Evolutionary conservation across 1,140 invertebrate genomes (phyloP).

Genomic region (Cheumatopsyche charites): DNA sequence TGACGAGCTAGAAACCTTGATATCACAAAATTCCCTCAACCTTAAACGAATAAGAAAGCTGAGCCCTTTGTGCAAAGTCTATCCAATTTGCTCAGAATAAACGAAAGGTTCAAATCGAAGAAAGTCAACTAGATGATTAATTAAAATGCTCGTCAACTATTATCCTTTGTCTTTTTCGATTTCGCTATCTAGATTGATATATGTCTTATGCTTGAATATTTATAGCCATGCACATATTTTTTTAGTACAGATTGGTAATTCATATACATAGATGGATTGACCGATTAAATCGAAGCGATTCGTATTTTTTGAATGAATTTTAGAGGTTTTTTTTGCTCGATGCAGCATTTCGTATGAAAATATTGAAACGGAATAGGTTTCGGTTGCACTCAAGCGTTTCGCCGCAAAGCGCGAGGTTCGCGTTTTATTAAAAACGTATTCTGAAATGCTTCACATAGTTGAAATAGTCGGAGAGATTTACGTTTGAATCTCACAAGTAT

Average conservation of each 20-base stretch:
- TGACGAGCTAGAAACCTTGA: not conserved
- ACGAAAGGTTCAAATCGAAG: constrained; percentile 23
- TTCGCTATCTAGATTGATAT: not conserved
- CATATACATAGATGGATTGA: not conserved
- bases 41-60: not conserved
- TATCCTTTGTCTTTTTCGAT: constrained; percentile 36
- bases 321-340: too few relatives aligned
- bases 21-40: not conserved
- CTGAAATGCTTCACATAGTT: not conserved
- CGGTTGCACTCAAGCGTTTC: constrained; percentile 7
- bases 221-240: not conserved
- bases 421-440: constrained; percentile 13
- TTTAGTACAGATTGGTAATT: too few relatives aligned
- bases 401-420: not conserved
- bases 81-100: constrained; percentile 32
- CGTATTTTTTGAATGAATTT: too few relatives aligned
- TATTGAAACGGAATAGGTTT: constrained; percentile 1
- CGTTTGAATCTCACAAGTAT: too few relatives aligned
- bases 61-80: constrained; percentile 1
- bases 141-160: constrained; percentile 29
- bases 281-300: too few relatives aligned
- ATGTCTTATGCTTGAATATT: not conserved
- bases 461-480: too few relatives aligned
- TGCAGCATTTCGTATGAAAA: constrained; percentile 14
- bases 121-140: constrained; percentile 33